phyloP scores from a whole-genome alignment of 30 jellyfish, hydroid and myxozoan genomes.

The Aurelia aurita complex sp. Pacific region DNA sequence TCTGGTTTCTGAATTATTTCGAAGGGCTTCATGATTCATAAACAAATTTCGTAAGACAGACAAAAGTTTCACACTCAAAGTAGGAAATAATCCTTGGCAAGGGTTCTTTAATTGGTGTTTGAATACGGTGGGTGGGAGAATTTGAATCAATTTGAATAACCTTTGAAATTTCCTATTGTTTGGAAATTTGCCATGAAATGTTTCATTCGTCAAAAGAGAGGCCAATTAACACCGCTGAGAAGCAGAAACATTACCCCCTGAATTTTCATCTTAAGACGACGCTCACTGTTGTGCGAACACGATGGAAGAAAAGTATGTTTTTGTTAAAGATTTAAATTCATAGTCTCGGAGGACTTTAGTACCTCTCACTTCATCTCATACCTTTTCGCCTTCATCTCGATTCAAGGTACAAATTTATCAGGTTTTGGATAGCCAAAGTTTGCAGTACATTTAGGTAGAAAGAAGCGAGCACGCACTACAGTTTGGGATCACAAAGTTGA shows the following conservation, averaged over 20 bases:
- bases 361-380: background rate
- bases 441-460: background rate
- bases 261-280: conserved; percentile 56
- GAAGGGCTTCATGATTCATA: too few species aligned
- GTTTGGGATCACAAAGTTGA: conserved; percentile 10
- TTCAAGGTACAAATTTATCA: background rate
- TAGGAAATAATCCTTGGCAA: too few species aligned
- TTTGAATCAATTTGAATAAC: background rate
- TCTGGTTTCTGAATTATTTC: too few species aligned
- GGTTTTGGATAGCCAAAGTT: background rate
- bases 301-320: conserved; percentile 55
- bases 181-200: background rate
- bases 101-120: too few species aligned
- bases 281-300: conserved; percentile 59
- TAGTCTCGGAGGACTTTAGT: conserved; percentile 3
- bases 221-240: background rate
- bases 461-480: conserved; percentile 1
- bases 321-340: conserved; percentile 39
- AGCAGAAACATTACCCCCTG: conserved; percentile 51
- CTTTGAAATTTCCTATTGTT: background rate
- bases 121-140: background rate
- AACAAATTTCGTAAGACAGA: too few species aligned
- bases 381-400: background rate
- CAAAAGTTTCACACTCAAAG: too few species aligned
- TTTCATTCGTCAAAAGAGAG: background rate